Conservation (phyloP, 2,113 vertebrate species). For the Sander lucioperca region DNA sequence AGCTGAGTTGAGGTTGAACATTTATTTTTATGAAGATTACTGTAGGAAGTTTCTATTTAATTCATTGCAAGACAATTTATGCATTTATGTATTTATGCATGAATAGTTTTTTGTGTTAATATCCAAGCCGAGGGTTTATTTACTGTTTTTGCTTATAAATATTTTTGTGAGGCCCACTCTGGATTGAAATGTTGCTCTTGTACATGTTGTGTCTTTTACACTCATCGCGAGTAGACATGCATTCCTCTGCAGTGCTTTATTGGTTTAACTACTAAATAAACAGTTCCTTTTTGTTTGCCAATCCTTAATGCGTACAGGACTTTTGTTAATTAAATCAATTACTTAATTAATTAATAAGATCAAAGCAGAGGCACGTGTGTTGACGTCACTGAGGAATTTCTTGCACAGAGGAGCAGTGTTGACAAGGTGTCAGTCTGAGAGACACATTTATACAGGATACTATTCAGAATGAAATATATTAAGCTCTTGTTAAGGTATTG, state of each 20-base stretch:
- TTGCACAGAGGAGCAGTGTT: background rate
- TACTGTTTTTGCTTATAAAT: conserved; percentile 42
- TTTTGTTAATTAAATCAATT: too few species aligned
- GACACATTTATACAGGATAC: too few species aligned
- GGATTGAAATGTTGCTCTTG: conserved; percentile 25
- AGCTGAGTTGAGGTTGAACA: conserved; percentile 6
- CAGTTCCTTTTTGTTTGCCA: background rate
- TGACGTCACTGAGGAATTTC: background rate
- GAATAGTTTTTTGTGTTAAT: conserved; percentile 24
- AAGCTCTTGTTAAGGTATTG: background rate
- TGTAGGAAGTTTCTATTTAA: conserved; percentile 25
- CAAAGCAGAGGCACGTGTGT: conserved; percentile 22
- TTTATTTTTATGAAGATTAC: conserved; percentile 54
- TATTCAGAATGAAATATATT: background rate
- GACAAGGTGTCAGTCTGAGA: conserved; percentile 1
- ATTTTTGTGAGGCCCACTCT: conserved; percentile 11
- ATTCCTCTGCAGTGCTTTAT: conserved; percentile 13
- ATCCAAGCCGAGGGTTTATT: conserved; percentile 33
- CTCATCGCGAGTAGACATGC: background rate
- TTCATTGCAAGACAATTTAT: conserved; percentile 50
- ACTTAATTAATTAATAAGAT: conserved; percentile 2
- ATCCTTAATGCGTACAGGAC: background rate
- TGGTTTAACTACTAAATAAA: conserved; percentile 20
- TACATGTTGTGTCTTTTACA: background rate
- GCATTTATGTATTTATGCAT: conserved; percentile 65